These are phyloP conservation scores for Girardinichthys multiradiatus DNA, from an alignment of 2,113 vertebrate genomes.

Conservation along the genomic window DNA sequence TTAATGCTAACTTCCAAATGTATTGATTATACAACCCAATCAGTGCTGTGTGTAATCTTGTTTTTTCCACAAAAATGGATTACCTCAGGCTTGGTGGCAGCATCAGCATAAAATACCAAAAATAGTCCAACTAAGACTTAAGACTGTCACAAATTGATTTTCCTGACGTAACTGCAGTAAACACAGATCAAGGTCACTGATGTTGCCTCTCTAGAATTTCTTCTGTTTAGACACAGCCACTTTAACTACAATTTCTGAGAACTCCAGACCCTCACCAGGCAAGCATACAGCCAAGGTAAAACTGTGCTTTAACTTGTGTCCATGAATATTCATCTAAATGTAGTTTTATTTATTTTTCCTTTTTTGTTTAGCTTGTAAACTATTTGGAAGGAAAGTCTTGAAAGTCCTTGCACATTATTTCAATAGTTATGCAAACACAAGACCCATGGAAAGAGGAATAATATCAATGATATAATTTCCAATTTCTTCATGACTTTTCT, in stretches of 20 bases:
- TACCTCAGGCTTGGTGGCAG: neutral
- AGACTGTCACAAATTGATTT: too few relatives aligned
- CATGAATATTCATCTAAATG: too few relatives aligned
- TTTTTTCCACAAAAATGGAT: neutral
- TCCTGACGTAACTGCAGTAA: neutral
- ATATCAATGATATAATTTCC: neutral
- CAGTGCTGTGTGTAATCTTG: neutral
- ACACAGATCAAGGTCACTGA: slow-evolving; percentile 13
- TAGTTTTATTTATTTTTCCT: too few relatives aligned
- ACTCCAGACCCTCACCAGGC: neutral
- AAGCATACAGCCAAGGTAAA: too few relatives aligned
- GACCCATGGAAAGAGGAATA: neutral
- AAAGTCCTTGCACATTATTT: neutral
- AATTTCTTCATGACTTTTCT: neutral
- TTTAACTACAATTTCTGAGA: slow-evolving; percentile 2
- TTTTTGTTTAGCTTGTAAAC: neutral
- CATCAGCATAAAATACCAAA: too few relatives aligned
- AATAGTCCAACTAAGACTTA: too few relatives aligned
- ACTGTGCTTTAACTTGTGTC: too few relatives aligned
- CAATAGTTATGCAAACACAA: neutral
- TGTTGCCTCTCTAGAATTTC: neutral
- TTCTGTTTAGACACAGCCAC: neutral
- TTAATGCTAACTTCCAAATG: neutral
- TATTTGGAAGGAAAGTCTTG: neutral
- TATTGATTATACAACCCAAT: neutral